phyloP scores from a whole-genome alignment of 2,797 vertebrate species.

The Microctenopoma lineatum region DNA sequence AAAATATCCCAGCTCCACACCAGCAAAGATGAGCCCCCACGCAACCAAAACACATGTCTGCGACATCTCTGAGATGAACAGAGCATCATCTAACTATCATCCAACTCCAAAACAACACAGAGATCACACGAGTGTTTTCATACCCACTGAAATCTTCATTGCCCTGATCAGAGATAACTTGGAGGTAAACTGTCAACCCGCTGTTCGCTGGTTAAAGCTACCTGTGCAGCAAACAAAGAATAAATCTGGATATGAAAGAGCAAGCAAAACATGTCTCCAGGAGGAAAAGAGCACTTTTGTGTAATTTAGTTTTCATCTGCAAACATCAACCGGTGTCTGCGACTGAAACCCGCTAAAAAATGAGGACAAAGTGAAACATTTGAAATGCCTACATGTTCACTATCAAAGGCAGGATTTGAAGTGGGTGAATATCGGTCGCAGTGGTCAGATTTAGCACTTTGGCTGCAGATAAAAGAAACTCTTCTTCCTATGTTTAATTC shows the following conservation, averaged over 20 bases:
- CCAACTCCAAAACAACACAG: constrained; percentile 57
- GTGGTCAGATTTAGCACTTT: constrained; percentile 79
- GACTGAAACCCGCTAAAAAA: constrained; percentile 56
- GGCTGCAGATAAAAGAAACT: constrained; percentile 79
- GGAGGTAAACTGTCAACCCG: constrained; percentile 42
- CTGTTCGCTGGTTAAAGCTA: constrained; percentile 54
- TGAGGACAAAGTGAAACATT: constrained; percentile 68
- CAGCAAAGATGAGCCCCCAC: constrained; percentile 59
- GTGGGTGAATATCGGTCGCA: constrained; percentile 71
- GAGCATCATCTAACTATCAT: constrained; percentile 56
- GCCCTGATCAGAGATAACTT: constrained; percentile 46
- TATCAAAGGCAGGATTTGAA: constrained; percentile 78
- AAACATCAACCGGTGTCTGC: constrained; percentile 59
- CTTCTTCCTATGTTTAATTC: constrained; percentile 79
- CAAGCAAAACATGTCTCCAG: not conserved
- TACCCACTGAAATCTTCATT: constrained; percentile 55
- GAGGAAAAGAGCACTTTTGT: constrained; percentile 19
- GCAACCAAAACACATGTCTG: constrained; percentile 58
- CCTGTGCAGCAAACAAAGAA: constrained; percentile 53
- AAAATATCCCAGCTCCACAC: constrained; percentile 81
- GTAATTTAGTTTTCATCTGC: constrained; percentile 36
- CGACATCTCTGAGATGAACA: constrained; percentile 60
- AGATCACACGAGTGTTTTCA: constrained; percentile 51
- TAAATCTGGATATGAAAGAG: constrained; percentile 38
- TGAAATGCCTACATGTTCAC: constrained; percentile 63